These are phyloP conservation scores for Phocides pigmalion DNA, from an alignment of 1,140 invertebrate species.

Conservation along the genomic window DNA sequence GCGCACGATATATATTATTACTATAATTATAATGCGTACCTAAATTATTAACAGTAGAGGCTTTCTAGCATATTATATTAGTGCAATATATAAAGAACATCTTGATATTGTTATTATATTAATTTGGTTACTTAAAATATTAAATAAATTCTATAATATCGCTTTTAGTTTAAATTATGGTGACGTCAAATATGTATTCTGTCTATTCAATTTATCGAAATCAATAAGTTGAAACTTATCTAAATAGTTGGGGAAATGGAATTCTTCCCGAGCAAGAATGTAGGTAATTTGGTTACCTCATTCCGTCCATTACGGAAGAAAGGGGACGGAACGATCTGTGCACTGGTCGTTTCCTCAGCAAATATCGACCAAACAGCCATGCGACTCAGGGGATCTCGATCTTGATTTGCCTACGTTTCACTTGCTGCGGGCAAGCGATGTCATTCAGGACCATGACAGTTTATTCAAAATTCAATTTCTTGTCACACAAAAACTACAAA, in stretches of 20 bases:
- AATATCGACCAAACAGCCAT: constrained; percentile 27
- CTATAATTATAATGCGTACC: no score
- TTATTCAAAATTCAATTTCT: no score
- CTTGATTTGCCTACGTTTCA: background rate
- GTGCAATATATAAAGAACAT: no score
- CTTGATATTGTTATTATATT: no score
- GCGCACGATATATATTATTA: no score
- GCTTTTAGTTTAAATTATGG: no score
- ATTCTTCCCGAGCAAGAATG: constrained; percentile 13
- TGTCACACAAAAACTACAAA: no score
- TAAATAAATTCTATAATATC: no score
- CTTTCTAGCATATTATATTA: no score
- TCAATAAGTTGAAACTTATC: constrained; percentile 12
- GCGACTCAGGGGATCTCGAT: constrained; percentile 2
- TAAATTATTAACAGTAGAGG: no score
- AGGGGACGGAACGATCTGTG: constrained; percentile 25
- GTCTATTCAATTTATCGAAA: constrained; percentile 16
- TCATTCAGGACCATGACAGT: no score
- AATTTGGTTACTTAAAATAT: no score
- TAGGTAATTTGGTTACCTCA: constrained; percentile 27
- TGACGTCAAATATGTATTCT: background rate
- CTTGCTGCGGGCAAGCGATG: background rate
- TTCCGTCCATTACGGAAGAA: constrained; percentile 24
- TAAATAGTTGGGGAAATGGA: constrained; percentile 14
- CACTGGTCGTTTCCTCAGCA: constrained; percentile 20